Percentiles rank a stretch among this genome's conserved stretches.
Evolutionary conservation across 2,888 invertebrate species (phyloP).

Genomic region (Rhimphoctona megacephalus): DNA sequence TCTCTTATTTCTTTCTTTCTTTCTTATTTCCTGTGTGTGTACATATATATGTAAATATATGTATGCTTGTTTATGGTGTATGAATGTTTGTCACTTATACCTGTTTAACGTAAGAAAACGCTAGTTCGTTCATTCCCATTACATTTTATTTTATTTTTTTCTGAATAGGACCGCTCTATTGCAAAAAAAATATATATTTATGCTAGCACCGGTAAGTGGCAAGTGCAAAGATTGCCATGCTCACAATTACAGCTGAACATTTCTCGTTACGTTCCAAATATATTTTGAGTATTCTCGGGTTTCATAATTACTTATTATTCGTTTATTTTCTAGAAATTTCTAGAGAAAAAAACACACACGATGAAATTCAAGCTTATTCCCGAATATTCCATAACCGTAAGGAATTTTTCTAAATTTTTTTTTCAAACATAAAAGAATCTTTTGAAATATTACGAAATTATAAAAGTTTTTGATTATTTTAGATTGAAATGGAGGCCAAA

Average conservation of each 20-base stretch:
- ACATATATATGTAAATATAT: slow-evolving; percentile 37
- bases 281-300: background rate
- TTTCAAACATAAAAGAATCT: background rate
- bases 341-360: too few relatives aligned
- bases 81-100: slow-evolving; percentile 25
- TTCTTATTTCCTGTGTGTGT: slow-evolving; percentile 19
- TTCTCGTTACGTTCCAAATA: background rate
- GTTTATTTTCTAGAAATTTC: background rate
- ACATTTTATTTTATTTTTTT: slow-evolving; percentile 66
- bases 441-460: background rate
- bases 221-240: slow-evolving; percentile 37
- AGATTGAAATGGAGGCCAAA: background rate
- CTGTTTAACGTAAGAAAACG: slow-evolving; percentile 44
- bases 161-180: slow-evolving; percentile 75
- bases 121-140: slow-evolving; percentile 37
- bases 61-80: slow-evolving; percentile 18
- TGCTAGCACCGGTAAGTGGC: slow-evolving; percentile 63
- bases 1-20: slow-evolving; percentile 17
- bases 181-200: slow-evolving; percentile 67
- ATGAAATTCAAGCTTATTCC: too few relatives aligned
- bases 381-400: too few relatives aligned
- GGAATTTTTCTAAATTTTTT: background rate
- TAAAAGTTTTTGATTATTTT: background rate
- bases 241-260: background rate
- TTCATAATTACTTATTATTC: background rate